These are phyloP conservation scores for Balearica regulorum DNA, from an alignment of 2,797 vertebrate species.

Conservation along the genomic window DNA sequence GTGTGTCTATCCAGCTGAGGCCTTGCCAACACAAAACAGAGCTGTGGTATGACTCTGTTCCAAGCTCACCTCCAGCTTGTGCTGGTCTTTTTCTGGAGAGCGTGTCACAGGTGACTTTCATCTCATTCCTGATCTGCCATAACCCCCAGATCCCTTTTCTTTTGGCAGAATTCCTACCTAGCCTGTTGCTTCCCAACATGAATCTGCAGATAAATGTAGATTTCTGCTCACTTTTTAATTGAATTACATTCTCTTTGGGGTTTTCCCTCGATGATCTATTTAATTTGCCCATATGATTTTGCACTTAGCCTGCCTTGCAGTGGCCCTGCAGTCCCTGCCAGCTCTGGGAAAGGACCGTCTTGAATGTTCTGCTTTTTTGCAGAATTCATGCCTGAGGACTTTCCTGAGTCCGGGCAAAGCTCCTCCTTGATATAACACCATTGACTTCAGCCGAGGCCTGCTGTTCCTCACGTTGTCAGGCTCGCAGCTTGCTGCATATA, in stretches of 20 bases:
- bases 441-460: background rate
- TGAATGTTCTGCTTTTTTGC: background rate
- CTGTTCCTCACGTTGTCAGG: background rate
- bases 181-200: background rate
- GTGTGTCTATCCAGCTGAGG: background rate
- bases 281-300: background rate
- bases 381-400: background rate
- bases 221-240: background rate
- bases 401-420: background rate
- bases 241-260: background rate
- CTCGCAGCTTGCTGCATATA: background rate
- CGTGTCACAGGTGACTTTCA: background rate
- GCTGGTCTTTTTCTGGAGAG: background rate
- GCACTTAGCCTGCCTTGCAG: background rate
- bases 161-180: background rate
- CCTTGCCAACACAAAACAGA: background rate
- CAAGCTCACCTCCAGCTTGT: background rate
- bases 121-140: background rate
- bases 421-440: background rate
- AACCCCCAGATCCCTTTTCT: background rate
- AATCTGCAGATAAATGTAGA: background rate
- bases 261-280: background rate
- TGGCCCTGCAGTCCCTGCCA: background rate
- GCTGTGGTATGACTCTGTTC: background rate
- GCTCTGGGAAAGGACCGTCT: background rate